These are phyloP conservation scores for Helarctos malayanus DNA, from an alignment of 2,797 vertebrate genomes.

Conservation along the genomic window DNA sequence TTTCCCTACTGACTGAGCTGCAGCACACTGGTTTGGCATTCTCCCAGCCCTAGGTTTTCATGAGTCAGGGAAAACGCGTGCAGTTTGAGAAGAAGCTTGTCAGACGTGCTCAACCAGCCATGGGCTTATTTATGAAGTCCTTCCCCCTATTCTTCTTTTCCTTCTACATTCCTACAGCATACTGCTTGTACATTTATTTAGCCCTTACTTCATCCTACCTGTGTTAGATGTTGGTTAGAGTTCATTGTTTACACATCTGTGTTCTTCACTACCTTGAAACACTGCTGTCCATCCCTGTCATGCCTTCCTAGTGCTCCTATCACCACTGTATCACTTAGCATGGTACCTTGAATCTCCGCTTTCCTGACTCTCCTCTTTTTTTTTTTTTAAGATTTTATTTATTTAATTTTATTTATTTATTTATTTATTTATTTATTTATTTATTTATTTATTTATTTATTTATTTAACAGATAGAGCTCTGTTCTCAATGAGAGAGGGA, in stretches of 20 bases:
- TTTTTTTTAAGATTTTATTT: no score
- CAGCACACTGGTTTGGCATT: constrained; percentile 19
- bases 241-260: not conserved
- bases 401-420: no score
- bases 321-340: not conserved
- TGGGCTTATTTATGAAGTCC: constrained; percentile 4
- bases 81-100: not conserved
- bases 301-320: not conserved
- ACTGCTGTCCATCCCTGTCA: not conserved
- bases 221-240: not conserved
- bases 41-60: constrained; percentile 51
- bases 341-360: not conserved
- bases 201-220: constrained; percentile 21
- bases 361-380: not conserved
- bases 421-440: no score
- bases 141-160: not conserved
- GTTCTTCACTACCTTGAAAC: not conserved
- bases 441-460: no score
- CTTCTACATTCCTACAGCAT: not conserved
- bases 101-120: constrained; percentile 14
- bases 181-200: not conserved
- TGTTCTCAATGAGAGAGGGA: no score
- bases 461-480: no score
- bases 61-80: constrained; percentile 71
- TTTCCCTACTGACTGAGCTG: constrained; percentile 12